phyloP scores from a whole-genome alignment of 2,888 invertebrate genomes.

The Plagiodera versicolora region DNA sequence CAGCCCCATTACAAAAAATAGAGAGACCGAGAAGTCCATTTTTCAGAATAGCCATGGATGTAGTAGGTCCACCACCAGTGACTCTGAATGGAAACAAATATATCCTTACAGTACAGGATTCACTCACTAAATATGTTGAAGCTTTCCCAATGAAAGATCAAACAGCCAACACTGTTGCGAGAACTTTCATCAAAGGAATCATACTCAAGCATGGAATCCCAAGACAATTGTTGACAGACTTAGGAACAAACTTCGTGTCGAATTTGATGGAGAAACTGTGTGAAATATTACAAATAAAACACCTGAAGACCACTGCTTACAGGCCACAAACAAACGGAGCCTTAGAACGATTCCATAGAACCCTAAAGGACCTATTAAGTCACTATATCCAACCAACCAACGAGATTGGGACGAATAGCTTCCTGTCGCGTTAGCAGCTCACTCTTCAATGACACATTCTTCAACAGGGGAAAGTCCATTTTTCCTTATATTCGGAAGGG shows the following conservation, averaged over 20 bases:
- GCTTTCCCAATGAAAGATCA: slow-evolving; percentile 38
- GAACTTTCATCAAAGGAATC: slow-evolving; percentile 33
- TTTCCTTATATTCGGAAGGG: slow-evolving; percentile 33
- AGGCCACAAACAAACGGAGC: too few relatives aligned
- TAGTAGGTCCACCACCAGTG: slow-evolving; percentile 37
- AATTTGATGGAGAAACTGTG: slow-evolving; percentile 10
- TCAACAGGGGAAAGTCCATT: slow-evolving; percentile 34
- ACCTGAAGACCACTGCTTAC: slow-evolving; percentile 31
- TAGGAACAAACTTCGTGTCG: slow-evolving; percentile 38
- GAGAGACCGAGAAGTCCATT: slow-evolving; percentile 30
- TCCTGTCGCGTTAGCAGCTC: slow-evolving; percentile 36
- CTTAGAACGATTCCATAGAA: slow-evolving; percentile 33
- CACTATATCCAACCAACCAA: slow-evolving; percentile 37
- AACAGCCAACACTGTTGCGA: slow-evolving; percentile 35
- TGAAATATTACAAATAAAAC: slow-evolving; percentile 17
- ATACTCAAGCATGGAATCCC: slow-evolving; percentile 40
- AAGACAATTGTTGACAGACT: slow-evolving; percentile 37
- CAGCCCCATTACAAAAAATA: slow-evolving; percentile 31
- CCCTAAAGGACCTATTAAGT: slow-evolving; percentile 23
- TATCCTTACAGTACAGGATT: slow-evolving; percentile 38
- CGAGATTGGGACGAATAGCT: slow-evolving; percentile 41
- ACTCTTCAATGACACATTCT: slow-evolving; percentile 28
- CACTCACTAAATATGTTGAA: slow-evolving; percentile 38
- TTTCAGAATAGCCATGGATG: slow-evolving; percentile 35
- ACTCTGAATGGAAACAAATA: slow-evolving; percentile 35